Conservation (phyloP, 2,113 vertebrate species). For the Pomatostomus ruficeps region DNA sequence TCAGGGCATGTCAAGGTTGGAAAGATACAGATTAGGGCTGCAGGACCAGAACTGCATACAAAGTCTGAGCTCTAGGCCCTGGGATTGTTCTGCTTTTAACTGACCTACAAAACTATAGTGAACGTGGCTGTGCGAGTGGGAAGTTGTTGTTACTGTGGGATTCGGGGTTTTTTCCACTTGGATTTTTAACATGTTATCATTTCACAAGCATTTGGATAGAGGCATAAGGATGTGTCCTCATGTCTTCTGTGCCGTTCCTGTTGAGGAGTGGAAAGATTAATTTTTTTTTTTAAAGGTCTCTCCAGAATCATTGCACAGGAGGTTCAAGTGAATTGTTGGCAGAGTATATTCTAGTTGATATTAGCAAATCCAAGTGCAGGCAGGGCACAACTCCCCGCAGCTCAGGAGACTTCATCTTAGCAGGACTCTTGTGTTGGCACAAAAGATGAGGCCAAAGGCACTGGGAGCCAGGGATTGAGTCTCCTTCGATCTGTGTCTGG, state of each 20-base stretch:
- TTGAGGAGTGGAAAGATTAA: not conserved
- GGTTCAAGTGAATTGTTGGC: not conserved
- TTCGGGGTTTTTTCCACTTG: not conserved
- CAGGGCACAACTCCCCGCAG: not conserved
- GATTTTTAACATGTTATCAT: not conserved
- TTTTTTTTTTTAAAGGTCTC: not conserved
- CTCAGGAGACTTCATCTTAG: not conserved
- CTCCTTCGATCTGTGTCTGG: not conserved
- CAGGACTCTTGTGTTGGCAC: not conserved
- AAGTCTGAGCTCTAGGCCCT: not conserved
- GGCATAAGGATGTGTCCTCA: accelerated
- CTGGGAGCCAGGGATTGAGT: not conserved
- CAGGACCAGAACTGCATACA: not conserved
- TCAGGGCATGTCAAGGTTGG: not conserved
- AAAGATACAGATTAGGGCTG: not conserved
- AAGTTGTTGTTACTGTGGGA: not conserved
- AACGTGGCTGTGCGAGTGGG: accelerated
- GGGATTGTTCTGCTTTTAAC: not conserved
- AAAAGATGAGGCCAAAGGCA: not conserved
- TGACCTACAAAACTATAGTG: not conserved
- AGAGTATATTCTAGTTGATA: not conserved
- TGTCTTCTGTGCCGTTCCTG: not conserved
- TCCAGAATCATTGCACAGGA: not conserved
- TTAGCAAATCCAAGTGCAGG: not conserved
- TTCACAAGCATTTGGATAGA: not conserved